These are phyloP conservation scores for Pteromalus puparum DNA, from an alignment of 1,140 invertebrate genomes.

Conservation along the genomic window DNA sequence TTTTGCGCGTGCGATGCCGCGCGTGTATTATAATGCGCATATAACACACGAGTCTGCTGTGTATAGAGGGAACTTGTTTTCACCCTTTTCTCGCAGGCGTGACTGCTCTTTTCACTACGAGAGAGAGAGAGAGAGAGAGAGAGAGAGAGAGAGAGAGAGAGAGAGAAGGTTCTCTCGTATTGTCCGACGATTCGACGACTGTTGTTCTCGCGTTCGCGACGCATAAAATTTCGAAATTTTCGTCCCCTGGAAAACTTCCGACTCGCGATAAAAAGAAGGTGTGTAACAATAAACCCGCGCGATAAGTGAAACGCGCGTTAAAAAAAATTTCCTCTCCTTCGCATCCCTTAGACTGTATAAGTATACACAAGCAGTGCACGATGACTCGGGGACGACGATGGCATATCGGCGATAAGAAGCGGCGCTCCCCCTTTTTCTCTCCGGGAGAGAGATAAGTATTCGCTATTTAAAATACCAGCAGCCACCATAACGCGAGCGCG, in stretches of 20 bases:
- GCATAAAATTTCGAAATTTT: no score
- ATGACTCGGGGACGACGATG: neutral
- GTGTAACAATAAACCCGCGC: neutral
- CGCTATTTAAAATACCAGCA: conserved; percentile 74
- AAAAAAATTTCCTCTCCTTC: neutral
- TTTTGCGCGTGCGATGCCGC: neutral
- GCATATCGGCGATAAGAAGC: conserved; percentile 5
- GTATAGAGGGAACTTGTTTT: neutral
- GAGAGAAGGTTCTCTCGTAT: neutral
- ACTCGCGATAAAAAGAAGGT: no score
- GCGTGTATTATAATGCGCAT: neutral
- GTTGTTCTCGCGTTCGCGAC: neutral
- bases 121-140: no score
- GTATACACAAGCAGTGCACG: neutral
- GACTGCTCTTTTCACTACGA: neutral
- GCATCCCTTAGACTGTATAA: no score
- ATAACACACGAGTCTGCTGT: no score
- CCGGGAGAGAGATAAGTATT: conserved; percentile 70
- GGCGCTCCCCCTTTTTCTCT: conserved; percentile 28
- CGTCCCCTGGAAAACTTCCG: no score
- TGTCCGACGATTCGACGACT: neutral
- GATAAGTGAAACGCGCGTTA: neutral
- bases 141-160: no score
- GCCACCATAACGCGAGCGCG: conserved; percentile 51
- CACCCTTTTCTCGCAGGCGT: neutral